Evolutionary conservation across 1,140 invertebrate species (phyloP).

Genomic region (Leptonema lineaticorne): DNA sequence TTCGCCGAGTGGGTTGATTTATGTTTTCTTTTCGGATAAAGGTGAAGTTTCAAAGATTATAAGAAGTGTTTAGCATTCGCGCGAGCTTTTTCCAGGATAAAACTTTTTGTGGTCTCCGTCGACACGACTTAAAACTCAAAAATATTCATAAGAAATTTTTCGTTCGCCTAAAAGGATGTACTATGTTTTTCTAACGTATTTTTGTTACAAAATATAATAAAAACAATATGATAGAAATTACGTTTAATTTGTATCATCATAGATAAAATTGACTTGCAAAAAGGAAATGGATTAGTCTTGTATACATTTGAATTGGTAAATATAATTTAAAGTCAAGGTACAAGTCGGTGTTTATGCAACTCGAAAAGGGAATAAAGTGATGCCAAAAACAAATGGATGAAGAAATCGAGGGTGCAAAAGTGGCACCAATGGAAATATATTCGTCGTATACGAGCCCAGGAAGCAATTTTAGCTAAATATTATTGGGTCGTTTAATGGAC

Average conservation of each 20-base stretch:
- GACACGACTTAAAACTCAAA: neutral
- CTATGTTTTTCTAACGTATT: neutral
- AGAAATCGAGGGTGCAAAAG: neutral
- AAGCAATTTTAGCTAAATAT: slow-evolving; percentile 17
- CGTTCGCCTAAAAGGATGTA: neutral
- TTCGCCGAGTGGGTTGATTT: slow-evolving; percentile 10
- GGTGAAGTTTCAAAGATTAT: slow-evolving; percentile 22
- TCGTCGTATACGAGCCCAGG: neutral
- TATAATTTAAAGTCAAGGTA: no score
- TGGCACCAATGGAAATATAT: no score
- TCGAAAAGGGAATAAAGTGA: neutral
- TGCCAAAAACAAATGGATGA: slow-evolving; percentile 2
- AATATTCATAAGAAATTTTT: neutral
- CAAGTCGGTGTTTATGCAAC: no score
- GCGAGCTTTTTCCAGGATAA: neutral
- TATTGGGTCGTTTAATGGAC: slow-evolving; percentile 10
- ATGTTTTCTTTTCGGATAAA: slow-evolving; percentile 16
- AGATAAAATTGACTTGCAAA: no score
- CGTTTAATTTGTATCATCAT: no score
- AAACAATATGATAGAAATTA: no score
- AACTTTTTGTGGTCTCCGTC: slow-evolving; percentile 11
- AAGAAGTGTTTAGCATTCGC: slow-evolving; percentile 24
- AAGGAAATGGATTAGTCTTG: no score
- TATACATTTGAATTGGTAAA: no score
- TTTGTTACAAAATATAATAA: no score